phyloP scores from a whole-genome alignment of 2,797 vertebrate species.

The Dicrostonyx torquatus region DNA sequence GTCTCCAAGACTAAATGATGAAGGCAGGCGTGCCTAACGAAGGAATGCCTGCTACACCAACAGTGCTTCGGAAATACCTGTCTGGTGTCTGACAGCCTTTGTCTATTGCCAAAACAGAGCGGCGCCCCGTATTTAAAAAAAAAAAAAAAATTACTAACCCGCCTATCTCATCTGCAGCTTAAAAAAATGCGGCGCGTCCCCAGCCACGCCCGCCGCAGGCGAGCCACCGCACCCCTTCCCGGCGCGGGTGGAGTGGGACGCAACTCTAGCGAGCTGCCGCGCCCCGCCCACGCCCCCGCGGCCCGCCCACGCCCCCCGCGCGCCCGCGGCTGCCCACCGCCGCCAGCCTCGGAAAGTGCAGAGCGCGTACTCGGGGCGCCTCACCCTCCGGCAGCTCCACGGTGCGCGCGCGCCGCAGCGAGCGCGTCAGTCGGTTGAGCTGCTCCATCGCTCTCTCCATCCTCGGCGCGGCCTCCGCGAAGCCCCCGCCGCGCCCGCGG shows the following conservation, averaged over 20 bases:
- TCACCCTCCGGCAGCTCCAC: conserved; percentile 96
- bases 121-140: background rate
- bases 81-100: background rate
- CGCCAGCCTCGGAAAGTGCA: background rate
- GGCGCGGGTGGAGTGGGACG: background rate
- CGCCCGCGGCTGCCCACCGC: background rate
- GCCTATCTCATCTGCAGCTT: background rate
- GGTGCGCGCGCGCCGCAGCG: conserved; percentile 96
- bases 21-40: background rate
- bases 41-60: background rate
- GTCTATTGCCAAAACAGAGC: background rate
- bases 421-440: conserved; percentile 95
- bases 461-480: conserved; percentile 84
- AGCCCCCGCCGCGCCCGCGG: conserved; percentile 28
- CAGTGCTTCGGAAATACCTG: background rate
- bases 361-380: background rate
- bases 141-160: background rate
- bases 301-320: background rate
- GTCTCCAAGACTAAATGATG: background rate
- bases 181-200: background rate
- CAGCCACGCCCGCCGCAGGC: background rate
- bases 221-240: background rate
- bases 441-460: conserved; percentile 99
- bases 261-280: background rate
- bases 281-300: background rate